phyloP scores from a whole-genome alignment of 2,888 invertebrate genomes.

The Euplexia lucipara region DNA sequence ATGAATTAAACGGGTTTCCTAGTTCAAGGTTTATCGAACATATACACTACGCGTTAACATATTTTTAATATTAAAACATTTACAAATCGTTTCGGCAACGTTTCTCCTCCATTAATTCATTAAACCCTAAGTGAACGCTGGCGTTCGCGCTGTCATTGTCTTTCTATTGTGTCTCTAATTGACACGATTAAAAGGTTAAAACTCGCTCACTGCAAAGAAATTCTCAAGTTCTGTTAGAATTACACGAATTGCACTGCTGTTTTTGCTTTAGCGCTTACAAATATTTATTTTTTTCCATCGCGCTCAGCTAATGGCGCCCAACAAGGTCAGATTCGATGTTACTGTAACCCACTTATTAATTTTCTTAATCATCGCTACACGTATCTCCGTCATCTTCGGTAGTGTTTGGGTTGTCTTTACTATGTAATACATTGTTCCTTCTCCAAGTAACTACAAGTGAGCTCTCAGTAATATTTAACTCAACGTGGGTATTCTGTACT shows the following conservation, averaged over 20 bases:
- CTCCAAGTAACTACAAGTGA: not conserved
- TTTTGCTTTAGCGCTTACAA: constrained; percentile 7
- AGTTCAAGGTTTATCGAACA: too few relatives aligned
- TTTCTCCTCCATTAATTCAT: too few relatives aligned
- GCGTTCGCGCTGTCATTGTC: too few relatives aligned
- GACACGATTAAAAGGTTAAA: too few relatives aligned
- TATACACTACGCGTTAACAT: too few relatives aligned
- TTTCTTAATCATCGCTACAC: not conserved
- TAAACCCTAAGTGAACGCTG: too few relatives aligned
- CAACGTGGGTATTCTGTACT: not conserved
- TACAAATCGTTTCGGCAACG: too few relatives aligned
- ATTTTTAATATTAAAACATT: too few relatives aligned
- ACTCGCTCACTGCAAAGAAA: too few relatives aligned
- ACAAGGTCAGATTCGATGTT: constrained; percentile 64
- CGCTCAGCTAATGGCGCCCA: constrained; percentile 62
- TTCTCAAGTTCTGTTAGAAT: too few relatives aligned
- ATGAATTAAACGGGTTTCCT: too few relatives aligned
- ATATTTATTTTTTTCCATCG: constrained; percentile 57
- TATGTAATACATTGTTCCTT: not conserved
- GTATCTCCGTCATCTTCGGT: not conserved
- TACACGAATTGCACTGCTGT: not conserved
- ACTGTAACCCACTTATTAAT: not conserved
- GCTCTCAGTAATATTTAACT: not conserved
- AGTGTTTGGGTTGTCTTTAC: not conserved
- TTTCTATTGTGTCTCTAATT: too few relatives aligned